Base-by-base conservation (phyloP, 2,888 invertebrate genomes). In the Theodoxus fluviatilis region DNA sequence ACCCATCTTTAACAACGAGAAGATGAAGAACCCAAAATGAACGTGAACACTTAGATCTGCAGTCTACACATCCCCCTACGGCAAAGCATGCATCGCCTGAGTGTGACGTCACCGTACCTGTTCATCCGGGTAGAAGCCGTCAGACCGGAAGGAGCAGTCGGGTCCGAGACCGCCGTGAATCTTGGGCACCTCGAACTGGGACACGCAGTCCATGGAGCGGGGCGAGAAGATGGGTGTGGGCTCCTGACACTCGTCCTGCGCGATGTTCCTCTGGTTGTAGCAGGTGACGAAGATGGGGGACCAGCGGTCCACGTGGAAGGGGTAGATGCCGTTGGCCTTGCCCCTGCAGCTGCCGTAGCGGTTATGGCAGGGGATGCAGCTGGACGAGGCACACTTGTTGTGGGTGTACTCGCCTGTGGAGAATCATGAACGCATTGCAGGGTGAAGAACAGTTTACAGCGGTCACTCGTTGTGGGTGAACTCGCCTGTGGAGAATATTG, bases 81-180 rank as follows among this genome's bases (percentile, higher is more conserved):
- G n/a, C n/a, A n/a, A n/a, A n/a, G n/a, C n/a, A n/a, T n/a, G n/a
- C n/a, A n/a, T n/a, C n/a, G n/a, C n/a, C n/a, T n/a, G n/a, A n/a
- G n/a, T n/a, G n/a, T n/a, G n/a, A n/a, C n/a, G n/a, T n/a, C n/a
- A n/a, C n/a, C n/a, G 33, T 15, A 77, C 77, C 38, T 76, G 74
- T 43, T 78, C 78, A 59, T 78, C 78, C 6, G 78, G 75, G 49
- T 77, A 77, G 64, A 71, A 70, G 3, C 78, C 78, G 37, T 78
- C 76, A 4, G 59, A 64, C 1, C 77, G 57, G 47, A 67, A 68
- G 33, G 70, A 72, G 38, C 78, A 78, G 40, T 77, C 76, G 2
- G 78, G 78, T 28, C 73, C 67, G 22, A 78, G 72, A 7, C 78
- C 78, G 1, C 75, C 75, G 28, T 73, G 64, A 35, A 70, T 57